Percentiles rank a stretch among this genome's conserved stretches.
phyloP scores from a whole-genome alignment of 2,797 vertebrate genomes.

The Danio aesculapii region DNA sequence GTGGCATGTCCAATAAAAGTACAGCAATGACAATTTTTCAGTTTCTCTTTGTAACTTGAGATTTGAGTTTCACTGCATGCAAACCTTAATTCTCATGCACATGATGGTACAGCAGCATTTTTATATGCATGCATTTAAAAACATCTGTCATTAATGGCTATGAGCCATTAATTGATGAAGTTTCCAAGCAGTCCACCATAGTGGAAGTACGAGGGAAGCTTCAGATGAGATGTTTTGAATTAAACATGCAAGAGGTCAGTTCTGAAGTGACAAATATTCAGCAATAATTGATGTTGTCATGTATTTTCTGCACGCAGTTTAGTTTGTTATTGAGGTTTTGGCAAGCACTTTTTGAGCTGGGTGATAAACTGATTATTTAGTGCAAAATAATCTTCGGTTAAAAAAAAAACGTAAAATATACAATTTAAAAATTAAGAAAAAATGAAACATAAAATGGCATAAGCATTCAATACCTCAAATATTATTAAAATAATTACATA shows the following conservation, averaged over 20 bases:
- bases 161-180: conserved; percentile 76
- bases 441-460: neutral
- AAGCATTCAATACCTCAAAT: neutral
- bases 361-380: neutral
- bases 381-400: neutral
- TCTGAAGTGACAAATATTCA: neutral
- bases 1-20: too few species aligned
- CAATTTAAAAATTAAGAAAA: neutral
- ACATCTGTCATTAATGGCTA: conserved; percentile 69
- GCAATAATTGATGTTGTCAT: neutral
- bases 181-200: conserved; percentile 70
- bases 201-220: conserved; percentile 74
- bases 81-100: conserved; percentile 9
- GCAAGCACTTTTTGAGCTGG: neutral
- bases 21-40: neutral
- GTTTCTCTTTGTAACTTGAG: neutral
- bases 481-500: neutral
- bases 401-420: too few species aligned
- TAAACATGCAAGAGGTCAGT: conserved; percentile 8
- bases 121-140: conserved; percentile 54
- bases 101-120: neutral
- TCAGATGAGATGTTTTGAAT: conserved; percentile 63
- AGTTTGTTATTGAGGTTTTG: neutral
- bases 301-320: neutral
- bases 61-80: neutral